These are phyloP conservation scores for Meloidogyne floridensis DNA, from an alignment of 1,140 invertebrate genomes.

Conservation along the genomic window DNA sequence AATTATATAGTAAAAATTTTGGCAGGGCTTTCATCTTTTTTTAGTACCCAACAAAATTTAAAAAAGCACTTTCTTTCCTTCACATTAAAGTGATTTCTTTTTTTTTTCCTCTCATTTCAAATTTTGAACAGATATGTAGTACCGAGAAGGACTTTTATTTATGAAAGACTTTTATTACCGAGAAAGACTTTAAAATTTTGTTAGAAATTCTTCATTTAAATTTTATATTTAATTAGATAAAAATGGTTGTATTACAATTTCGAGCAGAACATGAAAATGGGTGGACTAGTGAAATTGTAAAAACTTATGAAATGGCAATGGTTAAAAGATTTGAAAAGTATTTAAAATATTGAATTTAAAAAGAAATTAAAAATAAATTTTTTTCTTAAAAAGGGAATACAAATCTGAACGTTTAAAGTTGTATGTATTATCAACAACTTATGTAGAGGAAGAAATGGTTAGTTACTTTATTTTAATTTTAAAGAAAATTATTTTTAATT, in stretches of 20 bases:
- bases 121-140: no score
- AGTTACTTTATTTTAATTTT: background rate
- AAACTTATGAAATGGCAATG: conserved; percentile 60
- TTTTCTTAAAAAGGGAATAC: conserved; percentile 46
- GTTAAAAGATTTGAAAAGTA: conserved; percentile 57
- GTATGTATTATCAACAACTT: conserved; percentile 59
- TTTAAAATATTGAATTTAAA: conserved; percentile 21
- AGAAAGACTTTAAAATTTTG: no score
- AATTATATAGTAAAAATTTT: background rate
- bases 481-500: background rate
- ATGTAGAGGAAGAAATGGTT: conserved; percentile 64
- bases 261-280: conserved; percentile 56
- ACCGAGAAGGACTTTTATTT: no score
- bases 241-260: conserved; percentile 62
- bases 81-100: no score
- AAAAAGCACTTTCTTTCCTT: no score
- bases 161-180: no score
- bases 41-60: no score
- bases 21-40: no score
- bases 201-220: no score
- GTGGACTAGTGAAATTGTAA: conserved; percentile 56
- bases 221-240: conserved; percentile 29
- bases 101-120: no score
- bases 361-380: background rate
- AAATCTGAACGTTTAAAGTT: conserved; percentile 49